Conservation (phyloP, 2,797 vertebrate species). For the Nasua narica region DNA sequence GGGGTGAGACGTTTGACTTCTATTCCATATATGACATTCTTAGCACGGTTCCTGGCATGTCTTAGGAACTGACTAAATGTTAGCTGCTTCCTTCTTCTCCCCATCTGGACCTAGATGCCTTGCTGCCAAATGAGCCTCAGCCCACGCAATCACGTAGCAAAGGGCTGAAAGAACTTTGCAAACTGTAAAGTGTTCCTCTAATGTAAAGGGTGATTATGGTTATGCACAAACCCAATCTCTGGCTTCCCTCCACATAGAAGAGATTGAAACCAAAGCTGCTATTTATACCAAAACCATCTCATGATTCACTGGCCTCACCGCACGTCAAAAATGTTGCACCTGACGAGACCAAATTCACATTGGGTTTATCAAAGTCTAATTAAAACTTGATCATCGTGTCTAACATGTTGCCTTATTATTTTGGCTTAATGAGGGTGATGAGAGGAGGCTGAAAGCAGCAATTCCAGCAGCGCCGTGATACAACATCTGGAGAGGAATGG, state of each 20-base stretch:
- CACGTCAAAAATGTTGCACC: conserved; percentile 70
- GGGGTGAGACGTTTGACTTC: conserved; percentile 37
- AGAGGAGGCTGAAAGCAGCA: conserved; percentile 52
- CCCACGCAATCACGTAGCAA: not conserved
- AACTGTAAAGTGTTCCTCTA: not conserved
- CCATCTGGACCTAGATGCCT: conserved; percentile 34
- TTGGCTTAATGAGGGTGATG: conserved; percentile 80
- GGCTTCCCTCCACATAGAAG: not conserved
- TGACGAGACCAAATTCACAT: conserved; percentile 68
- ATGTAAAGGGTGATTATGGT: not conserved
- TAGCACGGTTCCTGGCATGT: conserved; percentile 14
- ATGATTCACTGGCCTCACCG: conserved; percentile 54
- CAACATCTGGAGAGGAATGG: conserved; percentile 75
- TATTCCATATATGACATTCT: not conserved
- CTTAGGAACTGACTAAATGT: not conserved
- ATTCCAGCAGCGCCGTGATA: conserved; percentile 67
- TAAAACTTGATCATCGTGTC: conserved; percentile 71
- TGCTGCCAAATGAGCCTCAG: conserved; percentile 38
- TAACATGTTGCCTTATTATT: conserved; percentile 78
- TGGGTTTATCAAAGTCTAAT: conserved; percentile 76
- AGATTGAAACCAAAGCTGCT: not conserved
- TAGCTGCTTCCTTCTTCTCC: not conserved
- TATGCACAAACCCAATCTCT: not conserved
- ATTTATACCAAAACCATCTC: conserved; percentile 50
- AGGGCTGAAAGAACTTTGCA: not conserved